Percentiles rank a stretch among this genome's conserved stretches.
Conservation (phyloP, 1,140 invertebrate species). For the Bombyx mandarina region DNA sequence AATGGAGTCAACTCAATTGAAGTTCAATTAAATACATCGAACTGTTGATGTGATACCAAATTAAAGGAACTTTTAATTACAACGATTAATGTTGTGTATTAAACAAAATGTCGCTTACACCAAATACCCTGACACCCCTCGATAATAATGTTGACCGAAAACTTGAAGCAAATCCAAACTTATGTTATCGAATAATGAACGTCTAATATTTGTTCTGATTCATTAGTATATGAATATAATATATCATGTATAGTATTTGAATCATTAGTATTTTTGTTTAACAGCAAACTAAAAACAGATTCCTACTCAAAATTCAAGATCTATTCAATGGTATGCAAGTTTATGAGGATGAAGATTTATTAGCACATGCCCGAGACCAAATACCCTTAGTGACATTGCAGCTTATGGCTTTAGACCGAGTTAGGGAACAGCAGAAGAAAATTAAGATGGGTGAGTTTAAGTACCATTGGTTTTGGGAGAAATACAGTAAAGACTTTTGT, state of each 20-base stretch:
- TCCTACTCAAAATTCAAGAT: conserved; percentile 70
- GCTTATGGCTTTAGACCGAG: conserved; percentile 72
- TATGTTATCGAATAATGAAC: too few species aligned
- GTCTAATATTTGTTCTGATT: too few species aligned
- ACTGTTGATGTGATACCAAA: too few species aligned
- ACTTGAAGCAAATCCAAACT: too few species aligned
- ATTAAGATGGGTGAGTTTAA: conserved; percentile 62
- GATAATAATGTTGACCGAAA: too few species aligned
- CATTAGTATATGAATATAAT: not conserved
- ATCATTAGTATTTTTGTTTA: conserved; percentile 7
- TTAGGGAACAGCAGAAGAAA: conserved; percentile 75
- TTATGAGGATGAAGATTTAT: conserved; percentile 76
- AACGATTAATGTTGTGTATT: too few species aligned
- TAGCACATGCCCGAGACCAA: conserved; percentile 70
- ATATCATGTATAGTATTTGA: not conserved
- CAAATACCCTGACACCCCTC: too few species aligned
- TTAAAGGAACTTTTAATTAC: too few species aligned
- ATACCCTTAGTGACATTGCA: conserved; percentile 76
- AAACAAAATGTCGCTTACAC: too few species aligned
- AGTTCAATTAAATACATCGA: too few species aligned
- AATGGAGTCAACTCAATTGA: too few species aligned
- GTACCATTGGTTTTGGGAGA: not conserved
- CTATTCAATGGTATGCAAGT: conserved; percentile 73
- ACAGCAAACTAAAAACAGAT: conserved; percentile 51
- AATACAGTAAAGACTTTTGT: too few species aligned